Evolutionary conservation across 2,888 invertebrate genomes (phyloP).

Genomic region (Bellardia pandia): DNA sequence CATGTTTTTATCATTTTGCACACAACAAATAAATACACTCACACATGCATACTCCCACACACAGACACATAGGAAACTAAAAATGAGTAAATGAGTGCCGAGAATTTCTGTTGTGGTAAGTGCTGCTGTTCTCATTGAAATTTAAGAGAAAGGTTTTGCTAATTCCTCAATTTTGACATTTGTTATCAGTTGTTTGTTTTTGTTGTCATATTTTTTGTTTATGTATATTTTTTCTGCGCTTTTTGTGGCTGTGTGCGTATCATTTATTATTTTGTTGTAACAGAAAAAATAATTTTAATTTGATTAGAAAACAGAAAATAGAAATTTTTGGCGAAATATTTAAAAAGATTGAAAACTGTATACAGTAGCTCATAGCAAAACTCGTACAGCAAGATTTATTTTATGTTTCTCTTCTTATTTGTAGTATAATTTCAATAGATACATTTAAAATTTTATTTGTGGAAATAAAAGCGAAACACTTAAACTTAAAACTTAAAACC

Average conservation of each 20-base stretch:
- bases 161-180: constrained; percentile 66
- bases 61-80: neutral
- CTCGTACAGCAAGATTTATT: no score
- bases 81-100: constrained; percentile 48
- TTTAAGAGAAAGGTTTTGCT: constrained; percentile 65
- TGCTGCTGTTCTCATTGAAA: constrained; percentile 38
- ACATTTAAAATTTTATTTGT: no score
- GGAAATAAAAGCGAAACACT: no score
- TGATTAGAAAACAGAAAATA: neutral
- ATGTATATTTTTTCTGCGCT: neutral
- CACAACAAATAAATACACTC: constrained; percentile 23
- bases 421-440: no score
- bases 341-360: neutral
- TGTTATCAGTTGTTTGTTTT: constrained; percentile 61
- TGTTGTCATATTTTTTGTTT: constrained; percentile 35
- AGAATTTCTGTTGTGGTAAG: constrained; percentile 8
- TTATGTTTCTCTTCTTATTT: no score
- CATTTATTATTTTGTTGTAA: neutral
- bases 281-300: neutral
- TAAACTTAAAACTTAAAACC: no score
- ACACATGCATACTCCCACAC: neutral
- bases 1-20: constrained; percentile 40
- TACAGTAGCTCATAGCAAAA: no score
- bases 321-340: neutral
- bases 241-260: neutral